phyloP scores from a whole-genome alignment of 1,140 invertebrate genomes.

The Steinernema feltiae region DNA sequence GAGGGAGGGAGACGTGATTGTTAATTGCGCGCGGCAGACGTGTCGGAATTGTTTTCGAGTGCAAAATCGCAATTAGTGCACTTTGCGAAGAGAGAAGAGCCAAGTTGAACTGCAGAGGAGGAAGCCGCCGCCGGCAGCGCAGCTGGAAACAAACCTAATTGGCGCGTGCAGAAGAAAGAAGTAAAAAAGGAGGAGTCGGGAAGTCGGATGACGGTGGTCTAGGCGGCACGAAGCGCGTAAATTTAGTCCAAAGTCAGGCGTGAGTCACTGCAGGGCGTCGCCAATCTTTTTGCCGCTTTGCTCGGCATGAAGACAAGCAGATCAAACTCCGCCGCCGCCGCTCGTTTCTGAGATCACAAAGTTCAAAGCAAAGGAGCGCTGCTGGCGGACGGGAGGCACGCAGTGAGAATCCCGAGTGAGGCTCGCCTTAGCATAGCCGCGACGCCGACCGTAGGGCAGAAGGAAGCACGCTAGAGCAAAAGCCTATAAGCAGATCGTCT shows the following conservation, averaged over 20 bases:
- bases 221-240: background rate
- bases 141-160: conserved; percentile 12
- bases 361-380: no score
- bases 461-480: no score
- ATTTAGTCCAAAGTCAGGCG: background rate
- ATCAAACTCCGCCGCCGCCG: no score
- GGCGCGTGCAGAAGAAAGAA: background rate
- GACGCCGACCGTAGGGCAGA: no score
- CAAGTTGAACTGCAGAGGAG: background rate
- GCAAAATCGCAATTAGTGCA: background rate
- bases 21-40: conserved; percentile 5
- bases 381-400: no score
- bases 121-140: background rate
- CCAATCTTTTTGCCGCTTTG: no score
- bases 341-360: no score
- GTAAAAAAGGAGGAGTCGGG: background rate
- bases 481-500: no score
- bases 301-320: no score
- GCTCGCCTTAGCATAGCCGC: no score
- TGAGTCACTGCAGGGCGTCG: background rate
- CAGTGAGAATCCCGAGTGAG: no score
- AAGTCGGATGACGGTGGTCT: background rate
- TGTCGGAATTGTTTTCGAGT: conserved; percentile 1
- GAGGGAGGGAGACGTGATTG: background rate
- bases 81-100: background rate